These are phyloP conservation scores for Acrobasis consociella DNA, from an alignment of 2,888 invertebrate genomes.

Conservation along the genomic window DNA sequence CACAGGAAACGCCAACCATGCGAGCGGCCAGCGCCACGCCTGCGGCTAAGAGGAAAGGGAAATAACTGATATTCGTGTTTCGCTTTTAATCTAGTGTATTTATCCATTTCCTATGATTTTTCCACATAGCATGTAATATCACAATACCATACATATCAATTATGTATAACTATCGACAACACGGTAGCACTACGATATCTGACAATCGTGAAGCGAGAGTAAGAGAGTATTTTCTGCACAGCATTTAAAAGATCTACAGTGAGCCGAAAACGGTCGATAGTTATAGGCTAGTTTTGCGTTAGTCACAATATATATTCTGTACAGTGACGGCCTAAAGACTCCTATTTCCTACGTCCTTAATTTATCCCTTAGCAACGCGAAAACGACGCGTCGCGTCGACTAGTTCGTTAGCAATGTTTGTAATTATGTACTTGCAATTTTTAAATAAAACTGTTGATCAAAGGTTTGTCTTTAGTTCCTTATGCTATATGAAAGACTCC, in stretches of 20 bases:
- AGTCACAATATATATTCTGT: conserved; percentile 53
- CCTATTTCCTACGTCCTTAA: conserved; percentile 46
- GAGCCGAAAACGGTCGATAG: conserved; percentile 43
- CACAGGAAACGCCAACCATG: conserved; percentile 50
- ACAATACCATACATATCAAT: conserved; percentile 81
- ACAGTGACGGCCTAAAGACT: conserved; percentile 46
- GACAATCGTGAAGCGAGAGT: conserved; percentile 12
- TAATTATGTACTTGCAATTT: conserved; percentile 69
- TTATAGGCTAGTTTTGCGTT: conserved; percentile 46
- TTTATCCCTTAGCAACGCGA: conserved; percentile 39
- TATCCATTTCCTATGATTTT: conserved; percentile 69
- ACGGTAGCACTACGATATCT: conserved; percentile 18
- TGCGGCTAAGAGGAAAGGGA: conserved; percentile 77
- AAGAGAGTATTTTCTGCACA: conserved; percentile 18
- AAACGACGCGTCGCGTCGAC: conserved; percentile 41
- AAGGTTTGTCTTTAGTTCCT: conserved; percentile 34
- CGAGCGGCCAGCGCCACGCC: conserved; percentile 74
- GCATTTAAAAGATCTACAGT: conserved; percentile 16
- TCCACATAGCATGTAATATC: conserved; percentile 80
- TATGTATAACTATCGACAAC: conserved; percentile 57
- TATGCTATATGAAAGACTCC: conserved; percentile 13
- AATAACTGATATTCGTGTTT: conserved; percentile 71
- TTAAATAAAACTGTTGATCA: conserved; percentile 67
- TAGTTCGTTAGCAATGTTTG: conserved; percentile 52
- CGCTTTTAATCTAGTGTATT: conserved; percentile 72